Evolutionary conservation across 2,797 vertebrate species (phyloP), one percentile per base, ranked within the genome.

Genomic region (Gobio occitaniae): DNA sequence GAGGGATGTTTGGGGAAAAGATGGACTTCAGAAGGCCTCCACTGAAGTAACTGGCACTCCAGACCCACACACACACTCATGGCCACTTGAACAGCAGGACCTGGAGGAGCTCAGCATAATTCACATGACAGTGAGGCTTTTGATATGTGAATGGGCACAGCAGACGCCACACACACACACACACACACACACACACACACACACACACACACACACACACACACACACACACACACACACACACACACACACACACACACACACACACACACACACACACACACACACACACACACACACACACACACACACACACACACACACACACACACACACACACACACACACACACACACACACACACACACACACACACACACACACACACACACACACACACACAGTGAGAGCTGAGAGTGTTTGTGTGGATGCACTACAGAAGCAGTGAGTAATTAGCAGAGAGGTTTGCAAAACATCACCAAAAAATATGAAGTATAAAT

Each of bases 1-100:
- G 90, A 91, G 92, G 93, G 92, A 29, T 25, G 36, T 59, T 59
- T 72, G 38, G 25, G 21, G 13, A 65, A 74, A 74, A 75, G 70
- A 66, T 25, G 56, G 70, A 91, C 90, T 91, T 92, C 93, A 93
- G 92, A 93, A 93, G 93, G 92, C 92, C 94, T 92, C 93, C 93
- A 92, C 93, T 94, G 91, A 78, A 88, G 86, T 79, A 89, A 91
- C 89, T 92, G 92, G 93, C 91, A 91, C 90, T 90, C 91, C 89
- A 89, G 91, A 91, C 86, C 90, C 88, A 89, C 88, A 93, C 91
- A 93, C 91, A 47, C 25, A 63, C 93, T 93, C 93, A 93, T 93
- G 91, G 89, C 52, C 72, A 71, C 47, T 69, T 70, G 12, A 61
- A 76, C 72, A 61, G 50, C 56, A 69, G 41, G 41, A 83, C 41